These are phyloP conservation scores for Pseudorasbora parva DNA, from an alignment of 2,113 vertebrate species.

Conservation along the genomic window DNA sequence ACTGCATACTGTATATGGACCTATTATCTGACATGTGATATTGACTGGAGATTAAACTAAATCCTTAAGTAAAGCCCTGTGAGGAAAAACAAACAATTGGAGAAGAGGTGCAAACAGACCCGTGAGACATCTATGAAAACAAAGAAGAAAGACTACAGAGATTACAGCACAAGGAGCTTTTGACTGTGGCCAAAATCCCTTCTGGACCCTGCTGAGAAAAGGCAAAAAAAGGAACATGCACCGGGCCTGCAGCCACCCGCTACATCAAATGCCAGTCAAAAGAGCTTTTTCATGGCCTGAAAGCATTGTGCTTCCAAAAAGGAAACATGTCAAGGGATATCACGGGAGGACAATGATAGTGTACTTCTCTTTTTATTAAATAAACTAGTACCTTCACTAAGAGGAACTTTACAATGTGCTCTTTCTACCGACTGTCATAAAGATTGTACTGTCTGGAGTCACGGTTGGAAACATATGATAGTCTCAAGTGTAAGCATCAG, in stretches of 20 bases:
- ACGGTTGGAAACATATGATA: not conserved
- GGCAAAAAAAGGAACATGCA: conserved; percentile 21
- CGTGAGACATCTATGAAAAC: not conserved
- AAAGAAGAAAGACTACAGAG: not conserved
- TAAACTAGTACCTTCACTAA: not conserved
- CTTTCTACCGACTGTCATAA: not conserved
- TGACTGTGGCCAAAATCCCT: not conserved
- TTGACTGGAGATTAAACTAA: conserved; percentile 2
- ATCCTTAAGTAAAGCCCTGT: not conserved
- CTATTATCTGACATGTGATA: not conserved
- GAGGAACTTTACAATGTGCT: not conserved
- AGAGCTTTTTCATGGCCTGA: conserved; percentile 27
- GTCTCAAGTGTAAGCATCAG: not conserved
- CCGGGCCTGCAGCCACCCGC: conserved; percentile 18
- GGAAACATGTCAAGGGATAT: conserved; percentile 2
- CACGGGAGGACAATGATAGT: not conserved
- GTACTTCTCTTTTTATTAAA: not conserved
- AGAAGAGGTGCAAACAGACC: conserved; percentile 30
- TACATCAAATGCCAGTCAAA: conserved; percentile 35
- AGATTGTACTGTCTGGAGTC: not conserved
- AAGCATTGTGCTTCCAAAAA: not conserved
- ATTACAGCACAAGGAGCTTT: conserved; percentile 1
- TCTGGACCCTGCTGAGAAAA: conserved; percentile 4
- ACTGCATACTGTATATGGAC: not conserved
- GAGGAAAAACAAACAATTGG: not conserved